Percentiles rank a stretch among this genome's conserved stretches.
These are phyloP conservation scores for Astyanax mexicanus DNA, from an alignment of 2,797 vertebrate genomes.

Conservation along the genomic window DNA sequence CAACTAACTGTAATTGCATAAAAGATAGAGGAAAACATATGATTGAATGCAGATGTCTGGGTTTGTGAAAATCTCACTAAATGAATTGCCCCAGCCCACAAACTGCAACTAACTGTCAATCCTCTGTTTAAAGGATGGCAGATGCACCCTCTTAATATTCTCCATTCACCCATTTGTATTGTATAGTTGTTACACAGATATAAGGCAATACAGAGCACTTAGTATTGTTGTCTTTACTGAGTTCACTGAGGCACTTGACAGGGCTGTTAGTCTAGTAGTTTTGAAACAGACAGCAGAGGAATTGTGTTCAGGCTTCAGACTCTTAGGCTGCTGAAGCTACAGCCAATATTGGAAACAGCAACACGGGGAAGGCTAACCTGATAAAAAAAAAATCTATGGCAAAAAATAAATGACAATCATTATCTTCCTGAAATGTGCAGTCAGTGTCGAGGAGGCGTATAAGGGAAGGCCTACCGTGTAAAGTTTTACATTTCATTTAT, in stretches of 20 bases:
- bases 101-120: not conserved
- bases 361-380: not conserved
- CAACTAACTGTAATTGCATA: too few species aligned
- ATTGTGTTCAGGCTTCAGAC: not conserved
- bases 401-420: not conserved
- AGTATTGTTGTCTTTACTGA: not conserved
- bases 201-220: not conserved
- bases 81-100: too few species aligned
- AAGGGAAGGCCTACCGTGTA: not conserved
- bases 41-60: too few species aligned
- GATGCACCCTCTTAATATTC: not conserved
- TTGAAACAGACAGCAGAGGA: not conserved
- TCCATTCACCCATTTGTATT: not conserved
- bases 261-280: not conserved
- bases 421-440: not conserved
- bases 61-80: too few species aligned
- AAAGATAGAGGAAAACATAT: too few species aligned
- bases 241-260: not conserved
- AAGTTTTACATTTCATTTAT: slow-evolving; percentile 4
- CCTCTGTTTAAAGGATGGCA: not conserved
- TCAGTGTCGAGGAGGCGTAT: not conserved
- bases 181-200: not conserved
- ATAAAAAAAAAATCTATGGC: not conserved
- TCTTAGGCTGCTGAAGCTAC: not conserved
- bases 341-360: not conserved